Evolutionary conservation across 2,888 invertebrate species (phyloP), one percentile per base, ranked within the genome.

Genomic region (Parthenolecanium corni): DNA sequence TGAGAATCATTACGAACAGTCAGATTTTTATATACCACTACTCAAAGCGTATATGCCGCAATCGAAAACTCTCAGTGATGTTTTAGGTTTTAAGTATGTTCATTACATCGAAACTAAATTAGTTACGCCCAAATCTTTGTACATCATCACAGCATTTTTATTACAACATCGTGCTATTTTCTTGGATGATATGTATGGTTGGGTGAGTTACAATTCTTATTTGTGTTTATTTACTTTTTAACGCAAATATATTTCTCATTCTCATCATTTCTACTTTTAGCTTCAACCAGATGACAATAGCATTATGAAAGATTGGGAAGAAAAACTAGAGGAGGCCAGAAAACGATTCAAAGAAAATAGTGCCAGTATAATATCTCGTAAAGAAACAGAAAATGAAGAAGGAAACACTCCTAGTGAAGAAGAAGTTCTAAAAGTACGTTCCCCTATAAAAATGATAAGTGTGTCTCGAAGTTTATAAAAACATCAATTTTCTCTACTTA

Each of bases 61-160:
- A 73, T 80, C 83, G 42, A 81, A 82, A 67, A 89, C 95, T 52
- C 83, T 98, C 67, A 90, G 90, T 69, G 95, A 97, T 76, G 89
- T 97, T 42, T 78, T 98, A 66, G 95, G 94, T 42, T 95, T 96
- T 73, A 96, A 97, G 74, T 85, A 88, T 72, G 78, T 79, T 62
- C 80, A 80, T 71, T 82, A 79, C 68, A 82, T 84, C 61, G 82
- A 83, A 69, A 81, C 80, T 72, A 77, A 79, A 66, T 80, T 82
- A 64, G 72, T 75, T 64, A 87, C 89, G 40, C 92, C 93, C 2
- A 81, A 83, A 54, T 86, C 91, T 1, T 76, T 97, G 53, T 96
- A 92, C 78, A 82, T 84, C 72, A 81, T 97, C 40, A 88, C 93
- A 65, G 95, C 96, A 11, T 76, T 93, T 66, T 80, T 98, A 68